Conservation (phyloP, 2,113 vertebrate species). For the Calonectris borealis region DNA sequence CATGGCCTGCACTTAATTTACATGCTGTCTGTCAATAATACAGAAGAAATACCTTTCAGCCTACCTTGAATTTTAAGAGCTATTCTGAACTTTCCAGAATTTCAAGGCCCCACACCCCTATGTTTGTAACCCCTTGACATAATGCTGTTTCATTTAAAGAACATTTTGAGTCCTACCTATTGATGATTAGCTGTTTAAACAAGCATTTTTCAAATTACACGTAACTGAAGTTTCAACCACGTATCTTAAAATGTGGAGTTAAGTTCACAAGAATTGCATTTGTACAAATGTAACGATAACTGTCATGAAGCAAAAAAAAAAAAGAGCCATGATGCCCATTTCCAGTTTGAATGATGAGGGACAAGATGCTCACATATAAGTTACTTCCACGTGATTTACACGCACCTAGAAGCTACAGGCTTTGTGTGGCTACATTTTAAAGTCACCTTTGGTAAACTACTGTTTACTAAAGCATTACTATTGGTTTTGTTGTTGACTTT, state of each 20-base stretch:
- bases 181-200: not conserved
- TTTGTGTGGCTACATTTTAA: not conserved
- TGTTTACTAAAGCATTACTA: not conserved
- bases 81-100: not conserved
- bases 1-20: not conserved
- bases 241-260: rapidly evolving
- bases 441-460: not conserved
- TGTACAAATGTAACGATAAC: rapidly evolving
- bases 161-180: not conserved
- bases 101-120: not conserved
- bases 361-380: not conserved
- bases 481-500: not conserved
- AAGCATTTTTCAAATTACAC: not conserved
- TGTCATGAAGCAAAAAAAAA: not conserved
- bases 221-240: not conserved
- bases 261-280: not conserved
- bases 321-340: not conserved
- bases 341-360: not conserved
- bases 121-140: not conserved
- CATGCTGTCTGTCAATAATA: not conserved
- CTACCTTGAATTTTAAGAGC: not conserved
- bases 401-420: rapidly evolving
- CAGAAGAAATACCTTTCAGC: not conserved
- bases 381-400: not conserved
- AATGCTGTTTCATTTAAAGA: not conserved